phyloP scores from a whole-genome alignment of 2,888 invertebrate species.

The Tryphoninae sp. region DNA sequence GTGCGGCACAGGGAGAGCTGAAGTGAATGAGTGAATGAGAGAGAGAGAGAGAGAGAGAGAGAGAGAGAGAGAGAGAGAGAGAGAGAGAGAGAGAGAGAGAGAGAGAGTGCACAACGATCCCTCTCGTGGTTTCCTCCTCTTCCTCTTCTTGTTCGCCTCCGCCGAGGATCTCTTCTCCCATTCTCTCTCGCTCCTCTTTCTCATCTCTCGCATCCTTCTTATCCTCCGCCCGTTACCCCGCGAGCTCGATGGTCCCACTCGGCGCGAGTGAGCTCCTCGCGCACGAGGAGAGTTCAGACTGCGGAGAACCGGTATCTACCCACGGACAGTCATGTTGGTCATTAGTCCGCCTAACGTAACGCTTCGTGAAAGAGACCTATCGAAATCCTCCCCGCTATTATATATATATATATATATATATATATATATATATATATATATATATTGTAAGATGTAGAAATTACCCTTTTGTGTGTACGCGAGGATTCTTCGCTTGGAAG shows the following conservation, averaged over 20 bases:
- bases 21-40: background rate
- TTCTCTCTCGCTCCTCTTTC: slow-evolving; percentile 17
- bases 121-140: slow-evolving; percentile 39
- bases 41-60: slow-evolving; percentile 18
- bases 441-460: slow-evolving; percentile 39
- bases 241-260: background rate
- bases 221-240: background rate
- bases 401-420: background rate
- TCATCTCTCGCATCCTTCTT: slow-evolving; percentile 25
- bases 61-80: slow-evolving; percentile 4
- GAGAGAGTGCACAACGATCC: slow-evolving; percentile 52
- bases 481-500: slow-evolving; percentile 13
- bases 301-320: slow-evolving; percentile 77
- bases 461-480: slow-evolving; percentile 9
- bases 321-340: slow-evolving; percentile 78
- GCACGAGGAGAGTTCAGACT: slow-evolving; percentile 40
- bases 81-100: slow-evolving; percentile 12
- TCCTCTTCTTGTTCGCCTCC: slow-evolving; percentile 39
- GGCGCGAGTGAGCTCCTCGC: slow-evolving; percentile 44
- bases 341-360: slow-evolving; percentile 78
- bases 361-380: slow-evolving; percentile 70
- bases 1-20: slow-evolving; percentile 18
- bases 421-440: background rate
- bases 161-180: slow-evolving; percentile 22
- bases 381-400: slow-evolving; percentile 44